These are phyloP conservation scores for Tetanocera ferruginea DNA, from an alignment of 2,888 invertebrate genomes.

Conservation along the genomic window DNA sequence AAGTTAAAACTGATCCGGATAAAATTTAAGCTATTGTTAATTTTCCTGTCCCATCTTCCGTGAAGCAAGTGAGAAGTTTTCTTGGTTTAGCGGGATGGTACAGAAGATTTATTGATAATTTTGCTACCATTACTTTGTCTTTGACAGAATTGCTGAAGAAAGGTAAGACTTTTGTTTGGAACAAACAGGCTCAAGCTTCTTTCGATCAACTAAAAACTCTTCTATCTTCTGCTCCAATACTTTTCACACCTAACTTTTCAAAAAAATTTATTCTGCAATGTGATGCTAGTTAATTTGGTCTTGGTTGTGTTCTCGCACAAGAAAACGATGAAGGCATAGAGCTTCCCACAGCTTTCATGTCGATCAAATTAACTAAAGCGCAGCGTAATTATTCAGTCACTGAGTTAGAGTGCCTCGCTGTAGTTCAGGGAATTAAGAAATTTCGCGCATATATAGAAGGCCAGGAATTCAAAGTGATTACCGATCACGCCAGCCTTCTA, in stretches of 20 bases:
- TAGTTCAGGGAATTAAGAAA: background rate
- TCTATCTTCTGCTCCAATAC: constrained; percentile 28
- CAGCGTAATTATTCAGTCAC: constrained; percentile 35
- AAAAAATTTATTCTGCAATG: constrained; percentile 32
- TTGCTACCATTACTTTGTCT: constrained; percentile 24
- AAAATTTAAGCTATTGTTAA: constrained; percentile 24
- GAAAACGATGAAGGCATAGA: constrained; percentile 34
- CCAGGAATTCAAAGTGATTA: background rate
- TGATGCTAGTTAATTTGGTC: constrained; percentile 27
- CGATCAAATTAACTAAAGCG: constrained; percentile 31
- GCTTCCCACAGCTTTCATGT: constrained; percentile 31
- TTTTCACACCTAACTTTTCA: constrained; percentile 37
- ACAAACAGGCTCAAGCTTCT: background rate
- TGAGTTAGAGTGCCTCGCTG: constrained; percentile 33
- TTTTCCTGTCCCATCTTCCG: constrained; percentile 31
- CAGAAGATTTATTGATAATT: constrained; percentile 42
- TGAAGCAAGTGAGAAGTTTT: constrained; percentile 38
- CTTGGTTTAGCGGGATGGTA: constrained; percentile 47
- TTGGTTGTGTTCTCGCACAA: constrained; percentile 42
- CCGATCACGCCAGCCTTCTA: constrained; percentile 17
- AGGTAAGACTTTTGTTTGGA: background rate
- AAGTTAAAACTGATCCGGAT: constrained; percentile 36
- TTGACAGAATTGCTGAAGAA: constrained; percentile 22
- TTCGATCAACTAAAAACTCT: constrained; percentile 12
- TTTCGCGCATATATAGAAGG: background rate